A percentile compares a stretch with the other conserved stretches of the same genome.
phyloP scores from a whole-genome alignment of 2,797 vertebrate genomes.

The Luscinia megarhynchos region DNA sequence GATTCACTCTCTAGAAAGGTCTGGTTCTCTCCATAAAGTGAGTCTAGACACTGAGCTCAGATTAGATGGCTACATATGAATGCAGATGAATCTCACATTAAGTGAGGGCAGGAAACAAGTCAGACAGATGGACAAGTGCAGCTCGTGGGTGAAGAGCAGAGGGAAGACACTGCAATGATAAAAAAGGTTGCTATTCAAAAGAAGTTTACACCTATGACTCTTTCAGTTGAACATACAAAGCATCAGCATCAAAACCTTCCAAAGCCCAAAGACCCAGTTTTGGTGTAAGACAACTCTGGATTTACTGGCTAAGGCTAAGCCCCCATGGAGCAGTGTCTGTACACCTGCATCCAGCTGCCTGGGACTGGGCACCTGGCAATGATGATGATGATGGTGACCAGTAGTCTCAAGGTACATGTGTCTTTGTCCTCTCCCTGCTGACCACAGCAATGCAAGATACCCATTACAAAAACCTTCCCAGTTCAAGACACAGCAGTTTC shows the following conservation, averaged over 20 bases:
- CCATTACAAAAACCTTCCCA: not conserved
- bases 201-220: not conserved
- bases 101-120: not conserved
- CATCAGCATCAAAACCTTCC: not conserved
- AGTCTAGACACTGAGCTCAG: conserved; percentile 70
- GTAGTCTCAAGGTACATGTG: rapidly evolving
- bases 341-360: not conserved
- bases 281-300: not conserved
- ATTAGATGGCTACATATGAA: not conserved
- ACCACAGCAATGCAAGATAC: not conserved
- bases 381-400: not conserved
- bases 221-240: not conserved
- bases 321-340: not conserved
- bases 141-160: not conserved
- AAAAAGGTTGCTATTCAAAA: not conserved
- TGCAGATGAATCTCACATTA: conserved; percentile 36
- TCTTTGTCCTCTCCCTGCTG: not conserved
- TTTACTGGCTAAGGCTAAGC: not conserved
- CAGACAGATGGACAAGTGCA: not conserved
- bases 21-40: not conserved
- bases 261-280: not conserved
- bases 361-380: not conserved
- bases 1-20: conserved; percentile 47
- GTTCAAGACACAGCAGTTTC: not conserved
- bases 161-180: not conserved